Evolutionary conservation across 2,888 invertebrate genomes (phyloP).

Genomic region (Caenorhabditis sp.): DNA sequence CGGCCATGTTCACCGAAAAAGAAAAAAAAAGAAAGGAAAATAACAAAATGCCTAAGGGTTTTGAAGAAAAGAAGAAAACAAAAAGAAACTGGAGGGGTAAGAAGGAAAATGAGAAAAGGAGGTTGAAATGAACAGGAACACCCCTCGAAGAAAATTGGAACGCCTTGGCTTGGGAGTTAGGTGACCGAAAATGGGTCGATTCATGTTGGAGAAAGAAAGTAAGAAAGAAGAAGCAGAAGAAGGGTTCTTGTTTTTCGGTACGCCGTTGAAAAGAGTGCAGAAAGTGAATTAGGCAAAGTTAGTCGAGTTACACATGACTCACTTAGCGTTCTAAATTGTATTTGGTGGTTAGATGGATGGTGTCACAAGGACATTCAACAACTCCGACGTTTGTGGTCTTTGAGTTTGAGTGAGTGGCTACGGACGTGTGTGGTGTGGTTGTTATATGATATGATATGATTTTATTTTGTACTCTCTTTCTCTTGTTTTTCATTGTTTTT

Average conservation of each 20-base stretch:
- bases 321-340: conserved; percentile 3
- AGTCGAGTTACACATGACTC: background rate
- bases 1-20: background rate
- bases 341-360: background rate
- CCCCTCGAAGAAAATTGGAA: background rate
- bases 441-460: background rate
- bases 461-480: background rate
- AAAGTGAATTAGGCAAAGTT: conserved; percentile 4
- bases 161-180: background rate
- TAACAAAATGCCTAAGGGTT: conserved; percentile 4
- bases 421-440: background rate
- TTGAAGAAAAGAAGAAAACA: conserved; percentile 9
- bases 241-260: conserved; percentile 2
- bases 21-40: background rate
- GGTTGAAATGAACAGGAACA: background rate
- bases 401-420: background rate
- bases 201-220: too few species aligned
- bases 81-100: background rate
- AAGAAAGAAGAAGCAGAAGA: too few species aligned
- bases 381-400: background rate
- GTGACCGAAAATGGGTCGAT: background rate
- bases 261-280: background rate
- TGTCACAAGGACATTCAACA: too few species aligned
- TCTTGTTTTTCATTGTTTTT: background rate
- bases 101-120: background rate